phyloP scores from a whole-genome alignment of 2,113 vertebrate species.

The Rhea americana region DNA sequence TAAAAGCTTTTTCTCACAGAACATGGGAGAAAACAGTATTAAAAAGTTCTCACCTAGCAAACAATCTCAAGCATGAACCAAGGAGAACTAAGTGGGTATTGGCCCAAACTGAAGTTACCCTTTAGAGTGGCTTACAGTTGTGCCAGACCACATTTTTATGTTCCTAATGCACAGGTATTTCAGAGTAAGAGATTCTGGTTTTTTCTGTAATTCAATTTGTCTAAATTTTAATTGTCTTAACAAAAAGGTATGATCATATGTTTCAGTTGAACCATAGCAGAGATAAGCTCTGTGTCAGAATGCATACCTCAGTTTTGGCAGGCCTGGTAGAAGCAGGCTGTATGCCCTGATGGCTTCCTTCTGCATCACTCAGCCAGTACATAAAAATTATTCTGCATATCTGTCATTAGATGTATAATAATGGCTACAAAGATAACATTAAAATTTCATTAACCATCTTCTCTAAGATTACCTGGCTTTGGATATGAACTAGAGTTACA shows the following conservation, averaged over 20 bases:
- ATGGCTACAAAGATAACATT: slow-evolving; percentile 23
- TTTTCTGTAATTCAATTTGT: background rate
- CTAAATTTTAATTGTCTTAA: background rate
- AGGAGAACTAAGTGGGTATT: background rate
- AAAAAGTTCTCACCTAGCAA: background rate
- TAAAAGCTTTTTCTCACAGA: background rate
- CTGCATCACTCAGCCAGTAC: background rate
- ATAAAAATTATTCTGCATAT: background rate
- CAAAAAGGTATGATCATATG: background rate
- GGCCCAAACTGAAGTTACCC: background rate
- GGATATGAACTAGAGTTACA: background rate
- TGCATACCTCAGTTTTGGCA: background rate
- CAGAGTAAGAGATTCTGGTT: background rate
- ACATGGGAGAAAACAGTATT: background rate
- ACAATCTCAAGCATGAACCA: background rate
- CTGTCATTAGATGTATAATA: background rate
- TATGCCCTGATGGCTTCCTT: background rate
- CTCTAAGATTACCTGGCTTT: background rate
- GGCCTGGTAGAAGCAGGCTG: background rate
- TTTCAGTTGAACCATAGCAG: background rate
- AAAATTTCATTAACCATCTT: slow-evolving; percentile 19
- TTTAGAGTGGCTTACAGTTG: background rate
- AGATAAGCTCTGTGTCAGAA: background rate
- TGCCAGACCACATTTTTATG: background rate
- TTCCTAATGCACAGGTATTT: background rate